Conservation (phyloP, 2,888 invertebrate genomes). For the Sinopyrophorus schimmeli region DNA sequence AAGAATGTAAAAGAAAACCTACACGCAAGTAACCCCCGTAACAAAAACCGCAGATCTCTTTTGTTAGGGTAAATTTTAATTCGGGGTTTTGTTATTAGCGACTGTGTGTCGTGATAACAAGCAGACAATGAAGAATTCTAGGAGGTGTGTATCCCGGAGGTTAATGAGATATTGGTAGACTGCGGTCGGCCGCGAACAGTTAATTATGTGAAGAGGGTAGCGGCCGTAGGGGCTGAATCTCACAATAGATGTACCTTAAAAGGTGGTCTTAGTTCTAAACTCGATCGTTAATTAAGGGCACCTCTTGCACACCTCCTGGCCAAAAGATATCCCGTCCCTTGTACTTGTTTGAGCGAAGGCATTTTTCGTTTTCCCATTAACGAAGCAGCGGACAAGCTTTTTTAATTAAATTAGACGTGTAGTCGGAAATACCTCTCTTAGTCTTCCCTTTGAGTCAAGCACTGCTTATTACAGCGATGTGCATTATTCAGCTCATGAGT, state of each 20-base stretch:
- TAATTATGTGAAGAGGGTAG: constrained; percentile 50
- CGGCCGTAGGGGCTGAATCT: constrained; percentile 35
- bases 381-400: constrained; percentile 13
- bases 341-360: constrained; percentile 3
- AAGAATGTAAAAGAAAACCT: no score
- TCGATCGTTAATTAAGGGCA: constrained; percentile 27
- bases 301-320: constrained; percentile 13
- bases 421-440: constrained; percentile 22
- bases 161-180: constrained; percentile 51
- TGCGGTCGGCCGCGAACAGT: constrained; percentile 46
- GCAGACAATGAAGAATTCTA: constrained; percentile 42
- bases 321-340: constrained; percentile 4
- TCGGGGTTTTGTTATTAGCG: constrained; percentile 23
- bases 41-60: no score
- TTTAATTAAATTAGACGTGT: constrained; percentile 20
- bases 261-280: constrained; percentile 30
- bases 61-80: constrained; percentile 19
- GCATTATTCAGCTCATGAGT: constrained; percentile 32
- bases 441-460: constrained; percentile 21
- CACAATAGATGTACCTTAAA: constrained; percentile 24
- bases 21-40: no score
- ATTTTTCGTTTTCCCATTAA: not conserved
- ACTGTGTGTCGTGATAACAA: constrained; percentile 30
- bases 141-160: constrained; percentile 47
- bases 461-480: constrained; percentile 20